Percentiles rank a stretch among this genome's conserved stretches.
Conservation (phyloP, 2,888 invertebrate species). For the Drosophila meridiana region DNA sequence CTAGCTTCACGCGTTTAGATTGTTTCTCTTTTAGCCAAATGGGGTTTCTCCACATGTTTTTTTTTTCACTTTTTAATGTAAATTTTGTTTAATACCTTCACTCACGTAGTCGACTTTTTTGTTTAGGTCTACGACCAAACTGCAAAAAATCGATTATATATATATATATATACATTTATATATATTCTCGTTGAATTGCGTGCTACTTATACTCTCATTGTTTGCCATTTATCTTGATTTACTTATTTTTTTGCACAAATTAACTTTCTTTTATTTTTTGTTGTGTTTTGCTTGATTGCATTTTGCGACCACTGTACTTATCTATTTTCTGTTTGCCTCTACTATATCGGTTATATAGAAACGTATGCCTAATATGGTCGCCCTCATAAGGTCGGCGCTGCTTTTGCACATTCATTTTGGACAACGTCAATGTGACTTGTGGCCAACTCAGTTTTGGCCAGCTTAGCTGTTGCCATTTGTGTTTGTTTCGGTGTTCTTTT, state of each 20-base stretch:
- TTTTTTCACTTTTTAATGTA: slow-evolving; percentile 44
- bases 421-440: slow-evolving; percentile 47
- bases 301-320: slow-evolving; percentile 11
- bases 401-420: slow-evolving; percentile 40
- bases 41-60: slow-evolving; percentile 31
- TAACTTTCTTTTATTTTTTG: slow-evolving; percentile 52
- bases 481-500: slow-evolving; percentile 18
- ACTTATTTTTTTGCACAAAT: slow-evolving; percentile 15
- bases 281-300: slow-evolving; percentile 13
- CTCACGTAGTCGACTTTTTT: slow-evolving; percentile 59
- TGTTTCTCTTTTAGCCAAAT: slow-evolving; percentile 18
- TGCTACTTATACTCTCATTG: slow-evolving; percentile 67
- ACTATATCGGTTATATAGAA: slow-evolving; percentile 9
- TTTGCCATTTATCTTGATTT: slow-evolving; percentile 27
- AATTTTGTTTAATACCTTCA: slow-evolving; percentile 63
- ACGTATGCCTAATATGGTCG: slow-evolving; percentile 20
- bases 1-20: slow-evolving; percentile 17
- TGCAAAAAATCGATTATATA: slow-evolving; percentile 55
- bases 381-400: slow-evolving; percentile 58
- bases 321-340: background rate
- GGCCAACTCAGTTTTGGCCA: slow-evolving; percentile 57
- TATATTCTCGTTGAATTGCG: slow-evolving; percentile 43
- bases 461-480: slow-evolving; percentile 37
- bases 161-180: background rate
- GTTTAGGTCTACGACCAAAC: slow-evolving; percentile 19